These are phyloP conservation scores for Stomorhina lunata DNA, from an alignment of 2,888 invertebrate genomes.

Conservation along the genomic window DNA sequence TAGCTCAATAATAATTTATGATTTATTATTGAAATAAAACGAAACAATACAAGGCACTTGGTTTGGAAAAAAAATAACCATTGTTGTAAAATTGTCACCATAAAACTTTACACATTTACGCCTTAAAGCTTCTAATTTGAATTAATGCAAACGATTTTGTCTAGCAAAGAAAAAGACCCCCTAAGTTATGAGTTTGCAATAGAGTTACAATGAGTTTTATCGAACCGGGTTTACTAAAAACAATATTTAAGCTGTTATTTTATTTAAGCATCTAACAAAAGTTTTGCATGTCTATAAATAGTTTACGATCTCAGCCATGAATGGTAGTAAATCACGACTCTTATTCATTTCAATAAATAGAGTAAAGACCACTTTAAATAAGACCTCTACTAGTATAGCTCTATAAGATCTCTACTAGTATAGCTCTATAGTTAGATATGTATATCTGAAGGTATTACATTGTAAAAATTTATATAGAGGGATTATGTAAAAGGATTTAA, in stretches of 20 bases:
- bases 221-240: conserved; percentile 23
- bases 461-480: conserved; percentile 6
- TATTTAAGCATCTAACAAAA: conserved; percentile 5
- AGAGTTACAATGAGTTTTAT: not conserved
- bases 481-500: conserved; percentile 64
- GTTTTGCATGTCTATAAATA: conserved; percentile 64
- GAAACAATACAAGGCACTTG: not conserved
- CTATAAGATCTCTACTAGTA: too few species aligned
- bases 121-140: conserved; percentile 24
- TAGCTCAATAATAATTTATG: not conserved
- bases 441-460: not conserved
- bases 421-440: not conserved
- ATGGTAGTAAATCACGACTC: conserved; percentile 64
- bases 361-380: conserved; percentile 53
- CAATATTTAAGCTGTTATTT: not conserved
- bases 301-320: conserved; percentile 63
- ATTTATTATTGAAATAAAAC: conserved; percentile 46
- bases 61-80: conserved; percentile 43
- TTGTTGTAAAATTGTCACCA: conserved; percentile 63
- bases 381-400: too few species aligned
- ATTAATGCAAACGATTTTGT: not conserved
- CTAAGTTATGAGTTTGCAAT: conserved; percentile 33
- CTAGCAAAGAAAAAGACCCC: not conserved
- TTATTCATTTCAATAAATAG: conserved; percentile 29
- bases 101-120: conserved; percentile 62